These are phyloP conservation scores for Chaunax sp. DNA, from an alignment of 2,797 vertebrate species.

Conservation along the genomic window DNA sequence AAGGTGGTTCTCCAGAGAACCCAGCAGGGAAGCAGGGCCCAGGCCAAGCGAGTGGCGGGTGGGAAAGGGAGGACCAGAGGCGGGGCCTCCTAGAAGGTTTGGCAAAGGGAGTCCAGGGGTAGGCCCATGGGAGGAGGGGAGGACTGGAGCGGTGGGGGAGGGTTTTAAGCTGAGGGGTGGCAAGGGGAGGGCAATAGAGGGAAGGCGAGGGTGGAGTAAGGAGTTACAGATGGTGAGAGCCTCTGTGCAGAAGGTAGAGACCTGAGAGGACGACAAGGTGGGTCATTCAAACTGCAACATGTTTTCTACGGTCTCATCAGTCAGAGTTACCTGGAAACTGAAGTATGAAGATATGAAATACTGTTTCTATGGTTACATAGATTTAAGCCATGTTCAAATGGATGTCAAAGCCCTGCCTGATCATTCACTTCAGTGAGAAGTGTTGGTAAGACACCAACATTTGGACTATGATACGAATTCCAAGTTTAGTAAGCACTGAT, in stretches of 20 bases:
- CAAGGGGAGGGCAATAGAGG: conserved; percentile 80
- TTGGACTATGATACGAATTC: too few relatives aligned
- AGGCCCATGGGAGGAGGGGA: conserved; percentile 70
- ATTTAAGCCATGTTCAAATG: not conserved
- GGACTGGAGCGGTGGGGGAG: conserved; percentile 67
- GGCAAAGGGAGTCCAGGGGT: conserved; percentile 74
- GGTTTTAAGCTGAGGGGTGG: conserved; percentile 79
- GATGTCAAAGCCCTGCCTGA: not conserved
- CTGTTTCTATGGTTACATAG: conserved; percentile 1
- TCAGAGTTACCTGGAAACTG: too few relatives aligned
- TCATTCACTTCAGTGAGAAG: not conserved
- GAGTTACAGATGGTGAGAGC: conserved; percentile 88
- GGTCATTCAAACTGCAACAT: not conserved
- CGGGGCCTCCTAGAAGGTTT: conserved; percentile 80
- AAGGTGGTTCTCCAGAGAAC: conserved; percentile 81
- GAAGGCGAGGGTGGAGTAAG: conserved; percentile 88
- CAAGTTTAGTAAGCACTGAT: too few relatives aligned
- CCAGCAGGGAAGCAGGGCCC: conserved; percentile 78
- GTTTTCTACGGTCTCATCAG: too few relatives aligned
- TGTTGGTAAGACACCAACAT: too few relatives aligned
- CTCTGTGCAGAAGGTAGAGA: conserved; percentile 89
- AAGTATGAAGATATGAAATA: not conserved
- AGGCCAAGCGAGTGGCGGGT: conserved; percentile 80
- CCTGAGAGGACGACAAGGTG: conserved; percentile 68
- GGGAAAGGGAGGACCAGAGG: conserved; percentile 72